Conservation (phyloP, 1,140 invertebrate species). For the Pseudobourletiella spinata region DNA sequence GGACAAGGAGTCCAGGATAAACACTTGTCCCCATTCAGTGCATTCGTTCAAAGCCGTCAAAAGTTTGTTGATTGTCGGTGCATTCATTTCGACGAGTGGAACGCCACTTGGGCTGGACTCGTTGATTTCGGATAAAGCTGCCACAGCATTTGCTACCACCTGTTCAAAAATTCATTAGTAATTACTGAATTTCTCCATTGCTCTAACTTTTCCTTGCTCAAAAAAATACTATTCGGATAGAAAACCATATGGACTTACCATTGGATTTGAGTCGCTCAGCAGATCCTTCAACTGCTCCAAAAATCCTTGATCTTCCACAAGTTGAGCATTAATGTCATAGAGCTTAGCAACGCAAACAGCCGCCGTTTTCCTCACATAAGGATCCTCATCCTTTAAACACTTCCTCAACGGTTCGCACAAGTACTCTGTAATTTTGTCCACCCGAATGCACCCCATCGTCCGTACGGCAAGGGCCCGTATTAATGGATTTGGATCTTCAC, state of each 20-base stretch:
- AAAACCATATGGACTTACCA: slow-evolving; percentile 54
- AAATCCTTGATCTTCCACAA: slow-evolving; percentile 98
- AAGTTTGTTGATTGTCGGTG: slow-evolving; percentile 95
- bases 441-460: slow-evolving; percentile 99
- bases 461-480: slow-evolving; percentile 96
- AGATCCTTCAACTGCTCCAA: slow-evolving; percentile 94
- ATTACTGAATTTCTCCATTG: slow-evolving; percentile 9
- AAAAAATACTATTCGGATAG: no score
- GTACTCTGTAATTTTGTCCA: slow-evolving; percentile 99
- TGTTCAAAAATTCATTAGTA: slow-evolving; percentile 38
- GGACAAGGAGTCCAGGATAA: slow-evolving; percentile 95
- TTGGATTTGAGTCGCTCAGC: slow-evolving; percentile 98
- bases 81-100: slow-evolving; percentile 92
- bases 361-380: slow-evolving; percentile 98
- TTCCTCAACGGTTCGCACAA: slow-evolving; percentile 96
- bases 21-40: slow-evolving; percentile 98
- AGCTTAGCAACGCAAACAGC: slow-evolving; percentile 99
- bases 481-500: slow-evolving; percentile 98
- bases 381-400: slow-evolving; percentile 98
- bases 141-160: slow-evolving; percentile 98
- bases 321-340: slow-evolving; percentile 94
- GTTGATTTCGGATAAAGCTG: slow-evolving; percentile 96
- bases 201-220: slow-evolving; percentile 2
- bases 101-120: slow-evolving; percentile 88
- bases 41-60: slow-evolving; percentile 98